Conservation (phyloP, 2,888 invertebrate species). For the Parnassius apollo region DNA sequence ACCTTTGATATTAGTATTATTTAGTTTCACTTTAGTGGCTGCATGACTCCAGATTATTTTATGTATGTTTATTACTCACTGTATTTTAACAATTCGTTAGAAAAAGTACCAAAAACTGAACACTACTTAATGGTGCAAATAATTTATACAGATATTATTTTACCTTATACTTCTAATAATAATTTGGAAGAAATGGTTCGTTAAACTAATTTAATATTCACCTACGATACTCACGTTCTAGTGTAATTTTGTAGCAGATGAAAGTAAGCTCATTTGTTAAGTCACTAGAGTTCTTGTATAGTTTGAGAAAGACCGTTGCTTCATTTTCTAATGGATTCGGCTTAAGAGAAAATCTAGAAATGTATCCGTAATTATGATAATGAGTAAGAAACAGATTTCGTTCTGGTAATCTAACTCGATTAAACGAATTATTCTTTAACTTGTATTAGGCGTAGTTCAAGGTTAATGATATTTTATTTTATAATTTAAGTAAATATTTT, state of each 20-base stretch:
- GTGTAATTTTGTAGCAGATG: conserved; percentile 44
- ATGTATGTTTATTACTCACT: too few relatives aligned
- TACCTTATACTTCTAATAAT: conserved; percentile 5
- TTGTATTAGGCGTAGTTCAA: neutral
- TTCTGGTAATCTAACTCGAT: neutral
- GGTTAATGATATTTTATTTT: too few relatives aligned
- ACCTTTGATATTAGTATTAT: too few relatives aligned
- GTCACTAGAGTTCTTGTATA: conserved; percentile 11
- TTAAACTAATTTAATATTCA: conserved; percentile 73
- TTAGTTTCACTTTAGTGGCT: too few relatives aligned
- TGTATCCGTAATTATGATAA: conserved; percentile 7
- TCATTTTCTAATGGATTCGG: conserved; percentile 18
- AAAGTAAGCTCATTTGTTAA: conserved; percentile 18
- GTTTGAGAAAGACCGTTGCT: conserved; percentile 8
- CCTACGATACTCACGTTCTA: conserved; percentile 53
- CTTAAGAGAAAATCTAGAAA: conserved; percentile 1
- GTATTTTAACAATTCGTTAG: too few relatives aligned
- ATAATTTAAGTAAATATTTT: too few relatives aligned
- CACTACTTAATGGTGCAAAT: neutral
- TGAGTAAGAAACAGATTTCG: neutral
- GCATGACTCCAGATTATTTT: too few relatives aligned
- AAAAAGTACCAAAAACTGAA: too few relatives aligned
- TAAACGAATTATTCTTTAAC: neutral
- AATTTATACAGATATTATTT: neutral
- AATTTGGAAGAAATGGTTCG: conserved; percentile 46